Percentiles rank a stretch among this genome's conserved stretches.
These are phyloP conservation scores for Limnodromus scolopaceus DNA, from an alignment of 2,797 vertebrate genomes.

Conservation along the genomic window DNA sequence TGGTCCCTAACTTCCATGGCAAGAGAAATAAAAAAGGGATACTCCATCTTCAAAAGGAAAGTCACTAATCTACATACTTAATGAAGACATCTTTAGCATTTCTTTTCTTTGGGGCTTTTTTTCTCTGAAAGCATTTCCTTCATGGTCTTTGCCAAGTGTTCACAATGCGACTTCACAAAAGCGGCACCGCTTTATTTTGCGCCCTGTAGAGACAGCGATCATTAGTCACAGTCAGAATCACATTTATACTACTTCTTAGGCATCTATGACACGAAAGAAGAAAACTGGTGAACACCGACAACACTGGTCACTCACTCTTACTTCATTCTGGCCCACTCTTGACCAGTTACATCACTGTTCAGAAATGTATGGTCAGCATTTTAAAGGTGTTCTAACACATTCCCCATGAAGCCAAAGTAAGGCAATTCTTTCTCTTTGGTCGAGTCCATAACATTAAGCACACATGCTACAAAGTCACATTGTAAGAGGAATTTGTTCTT, in stretches of 20 bases:
- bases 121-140: neutral
- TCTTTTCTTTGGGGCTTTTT: neutral
- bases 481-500: neutral
- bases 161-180: neutral
- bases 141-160: neutral
- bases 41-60: neutral
- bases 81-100: neutral
- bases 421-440: neutral
- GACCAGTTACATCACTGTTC: neutral
- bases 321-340: neutral
- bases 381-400: neutral
- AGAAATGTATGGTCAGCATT: neutral
- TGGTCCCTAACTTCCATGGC: neutral
- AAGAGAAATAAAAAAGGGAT: neutral
- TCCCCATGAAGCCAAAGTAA: neutral
- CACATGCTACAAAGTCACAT: rapidly evolving
- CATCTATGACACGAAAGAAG: neutral
- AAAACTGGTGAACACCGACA: neutral
- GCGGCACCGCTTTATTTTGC: neutral
- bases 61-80: neutral
- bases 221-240: neutral
- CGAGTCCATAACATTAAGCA: neutral
- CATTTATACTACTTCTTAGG: neutral
- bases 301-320: neutral
- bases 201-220: neutral